These are phyloP conservation scores for Dromaius novaehollandiae DNA, from an alignment of 2,113 vertebrate genomes.

Conservation along the genomic window DNA sequence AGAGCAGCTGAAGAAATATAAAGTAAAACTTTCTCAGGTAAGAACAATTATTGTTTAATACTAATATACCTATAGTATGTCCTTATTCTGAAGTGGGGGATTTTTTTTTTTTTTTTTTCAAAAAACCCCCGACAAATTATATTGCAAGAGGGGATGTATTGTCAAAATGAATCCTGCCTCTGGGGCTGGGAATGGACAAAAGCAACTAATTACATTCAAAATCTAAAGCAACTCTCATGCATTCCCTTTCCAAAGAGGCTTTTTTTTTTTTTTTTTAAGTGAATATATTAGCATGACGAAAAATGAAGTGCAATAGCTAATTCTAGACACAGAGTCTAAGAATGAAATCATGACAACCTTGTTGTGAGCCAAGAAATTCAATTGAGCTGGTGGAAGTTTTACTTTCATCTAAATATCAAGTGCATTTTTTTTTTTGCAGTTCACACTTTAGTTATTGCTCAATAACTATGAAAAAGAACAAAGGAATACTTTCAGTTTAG, in stretches of 20 bases:
- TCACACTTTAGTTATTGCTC: constrained; percentile 52
- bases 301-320: constrained; percentile 44
- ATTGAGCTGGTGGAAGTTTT: constrained; percentile 52
- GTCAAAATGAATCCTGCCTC: neutral
- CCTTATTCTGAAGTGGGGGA: neutral
- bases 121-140: neutral
- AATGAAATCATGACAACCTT: constrained; percentile 18
- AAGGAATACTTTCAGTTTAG: constrained; percentile 61
- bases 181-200: neutral
- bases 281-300: neutral
- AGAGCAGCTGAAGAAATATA: neutral
- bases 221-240: constrained; percentile 51
- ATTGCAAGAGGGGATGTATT: neutral
- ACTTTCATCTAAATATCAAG: constrained; percentile 15
- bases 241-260: constrained; percentile 45
- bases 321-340: constrained; percentile 31
- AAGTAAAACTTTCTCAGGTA: neutral
- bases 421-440: constrained; percentile 31
- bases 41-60: neutral
- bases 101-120: neutral
- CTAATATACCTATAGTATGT: neutral
- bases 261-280: neutral
- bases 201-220: constrained; percentile 63
- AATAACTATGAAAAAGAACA: constrained; percentile 64
- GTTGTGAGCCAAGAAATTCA: constrained; percentile 21